These are phyloP conservation scores for Diadumene lineata DNA, from an alignment of 92 coral and sea anemone species.

Conservation along the genomic window DNA sequence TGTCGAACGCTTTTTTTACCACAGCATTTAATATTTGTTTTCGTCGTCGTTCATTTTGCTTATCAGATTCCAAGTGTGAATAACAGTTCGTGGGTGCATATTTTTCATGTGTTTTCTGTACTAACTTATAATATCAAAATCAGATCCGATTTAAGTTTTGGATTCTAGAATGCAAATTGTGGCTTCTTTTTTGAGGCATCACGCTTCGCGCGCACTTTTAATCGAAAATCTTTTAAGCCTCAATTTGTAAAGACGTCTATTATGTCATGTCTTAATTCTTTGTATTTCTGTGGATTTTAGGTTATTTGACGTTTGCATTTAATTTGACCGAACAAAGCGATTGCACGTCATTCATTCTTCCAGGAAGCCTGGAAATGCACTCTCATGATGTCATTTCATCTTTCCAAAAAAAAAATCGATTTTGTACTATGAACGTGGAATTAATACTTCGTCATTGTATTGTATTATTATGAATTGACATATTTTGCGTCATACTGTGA, in stretches of 20 bases:
- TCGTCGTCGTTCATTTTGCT: not conserved
- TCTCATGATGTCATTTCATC: not conserved
- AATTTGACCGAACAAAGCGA: too few relatives aligned
- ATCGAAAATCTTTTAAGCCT: not conserved
- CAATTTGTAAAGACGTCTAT: not conserved
- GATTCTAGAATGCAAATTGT: not conserved
- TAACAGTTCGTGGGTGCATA: not conserved
- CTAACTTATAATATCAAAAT: not conserved
- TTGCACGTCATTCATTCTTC: not conserved
- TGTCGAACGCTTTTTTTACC: not conserved
- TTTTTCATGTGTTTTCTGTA: too few relatives aligned
- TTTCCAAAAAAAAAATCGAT: too few relatives aligned
- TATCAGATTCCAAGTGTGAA: not conserved
- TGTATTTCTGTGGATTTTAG: not conserved
- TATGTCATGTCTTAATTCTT: not conserved
- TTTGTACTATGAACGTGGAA: too few relatives aligned
- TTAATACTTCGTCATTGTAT: not conserved
- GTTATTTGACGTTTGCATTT: too few relatives aligned
- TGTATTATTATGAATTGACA: too few relatives aligned
- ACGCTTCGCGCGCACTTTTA: too few relatives aligned
- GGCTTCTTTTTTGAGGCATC: too few relatives aligned
- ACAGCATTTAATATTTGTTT: not conserved
- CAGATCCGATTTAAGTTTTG: not conserved
- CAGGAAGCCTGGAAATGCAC: not conserved
- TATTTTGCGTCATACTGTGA: not conserved